Evolutionary conservation across 2,797 vertebrate genomes (phyloP).

Genomic region (Gobio occitaniae): DNA sequence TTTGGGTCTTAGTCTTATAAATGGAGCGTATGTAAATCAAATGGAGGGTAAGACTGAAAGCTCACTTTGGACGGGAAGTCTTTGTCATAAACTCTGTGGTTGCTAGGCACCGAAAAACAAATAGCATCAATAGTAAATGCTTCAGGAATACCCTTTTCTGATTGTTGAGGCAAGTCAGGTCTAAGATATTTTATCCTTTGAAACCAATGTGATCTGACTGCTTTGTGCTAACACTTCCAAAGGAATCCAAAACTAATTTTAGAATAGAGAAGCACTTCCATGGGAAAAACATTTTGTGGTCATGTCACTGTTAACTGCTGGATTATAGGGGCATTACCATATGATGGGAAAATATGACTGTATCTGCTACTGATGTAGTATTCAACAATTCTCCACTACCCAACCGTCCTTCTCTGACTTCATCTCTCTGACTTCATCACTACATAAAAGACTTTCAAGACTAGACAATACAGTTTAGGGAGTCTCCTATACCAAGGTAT

Average conservation of each 20-base stretch:
- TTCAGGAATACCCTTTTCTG: conserved; percentile 26
- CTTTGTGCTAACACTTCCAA: neutral
- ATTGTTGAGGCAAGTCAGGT: conserved; percentile 20
- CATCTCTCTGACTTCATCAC: neutral
- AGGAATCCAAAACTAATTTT: neutral
- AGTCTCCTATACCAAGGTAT: too few species aligned
- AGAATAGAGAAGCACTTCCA: conserved; percentile 2
- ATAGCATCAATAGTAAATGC: conserved; percentile 31
- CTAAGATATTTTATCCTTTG: neutral
- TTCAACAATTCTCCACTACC: conserved; percentile 13
- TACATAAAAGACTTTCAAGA: neutral
- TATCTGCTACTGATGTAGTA: neutral
- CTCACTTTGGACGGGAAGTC: conserved; percentile 51
- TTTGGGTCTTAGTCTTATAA: conserved; percentile 30
- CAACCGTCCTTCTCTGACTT: conserved; percentile 2
- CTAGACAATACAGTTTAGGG: neutral
- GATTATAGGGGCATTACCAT: neutral
- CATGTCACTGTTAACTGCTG: conserved; percentile 7
- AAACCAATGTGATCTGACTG: neutral
- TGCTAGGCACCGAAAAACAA: conserved; percentile 53
- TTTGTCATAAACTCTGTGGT: conserved; percentile 30
- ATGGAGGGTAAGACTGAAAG: conserved; percentile 49
- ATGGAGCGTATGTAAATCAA: conserved; percentile 41
- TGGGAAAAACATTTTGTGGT: conserved; percentile 9
- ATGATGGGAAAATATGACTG: conserved; percentile 17